Evolutionary conservation across 2,888 invertebrate genomes (phyloP), one percentile per base, ranked within the genome.

Genomic region (Lasioglossum calceatum): DNA sequence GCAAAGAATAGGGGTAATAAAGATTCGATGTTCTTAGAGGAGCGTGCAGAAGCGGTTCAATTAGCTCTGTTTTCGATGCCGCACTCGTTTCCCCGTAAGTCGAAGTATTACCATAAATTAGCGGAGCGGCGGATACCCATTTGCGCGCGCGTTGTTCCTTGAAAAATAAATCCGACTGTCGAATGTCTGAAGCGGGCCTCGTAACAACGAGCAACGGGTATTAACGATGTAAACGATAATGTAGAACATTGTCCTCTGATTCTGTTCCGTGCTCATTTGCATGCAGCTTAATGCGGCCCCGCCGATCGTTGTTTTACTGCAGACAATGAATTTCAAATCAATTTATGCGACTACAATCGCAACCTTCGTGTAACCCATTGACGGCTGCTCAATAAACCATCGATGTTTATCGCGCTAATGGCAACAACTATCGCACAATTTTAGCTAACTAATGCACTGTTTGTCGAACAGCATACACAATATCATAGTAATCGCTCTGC

Each of bases 211-310:
- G 54, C 81, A 61, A 80, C 71, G 81, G 77, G 86, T 86, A 88
- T 88, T 88, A 88, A 88, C 88, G 84, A 88, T 88, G 88, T 88
- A 88, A 88, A 88, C 88, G 88, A 88, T 88, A 88, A 88, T 88
- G 88, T 88, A 88, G 88, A 88, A 88, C 88, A 88, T 76, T 78
- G 88, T 82, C 73, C 87, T 77, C 84, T 81, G 87, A 85, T 81
- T 87, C 87, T 87, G 88, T 76, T 79, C 79, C 76, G 36, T 61
- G 84, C 86, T 88, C 88, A 88, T 88, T 88, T 88, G 88, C 88
- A 88, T 88, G 86, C 77, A 74, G 88, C 88, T 88, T 88, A 88
- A 88, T 88, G 88, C 88, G 82, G 81, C 58, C 64, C 32, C 82
- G 80, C 80, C 88, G 88, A 88, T 88, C 88, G 88, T 86, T 87